Base-by-base conservation (phyloP, 2,113 vertebrate species). In the Urocynchramus pylzowi region DNA sequence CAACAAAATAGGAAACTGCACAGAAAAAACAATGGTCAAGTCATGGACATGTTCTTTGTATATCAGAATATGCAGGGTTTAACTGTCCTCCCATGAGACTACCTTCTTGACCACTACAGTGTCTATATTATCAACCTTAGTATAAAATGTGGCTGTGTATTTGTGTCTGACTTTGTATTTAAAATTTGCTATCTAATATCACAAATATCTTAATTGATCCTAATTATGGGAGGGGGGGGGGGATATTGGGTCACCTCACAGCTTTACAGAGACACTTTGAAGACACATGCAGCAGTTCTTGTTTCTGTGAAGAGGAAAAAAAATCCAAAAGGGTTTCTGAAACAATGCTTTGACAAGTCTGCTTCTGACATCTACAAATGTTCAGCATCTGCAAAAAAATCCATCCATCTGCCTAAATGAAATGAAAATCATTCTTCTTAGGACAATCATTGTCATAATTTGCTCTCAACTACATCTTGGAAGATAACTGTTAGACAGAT, bases 351-450 rank as follows among this genome's bases (percentile, higher is more conserved):
- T 70, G 31, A 87, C 13, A 74, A 93, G 20, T 19, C 31, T 60
- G 16, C 37, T 84, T 87, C 21, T 95, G 73, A 64, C 26, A 77
- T 35, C 26, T 87, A 44, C 19, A 65, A 87, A 18, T 76, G 27
- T 73, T 91, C 31, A 56, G 9, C n/a, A 65, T 60, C 68, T 87
- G 50, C 20, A 74, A 87, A 85, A 90, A 80, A 89, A 19, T 0
- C 7, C n/a, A 59, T 89, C 23, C 15, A 42, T 79, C n/a, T 35
- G 9, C 59, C 85, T 68, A 42, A 85, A 85, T 13, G 35, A 95
- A 91, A 91, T 50, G 2, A 69, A 92, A 93, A 71, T 63, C 3
- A 42, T 93, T 81, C 53, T 87, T 82, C 67, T 78, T 89, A 65
- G 15, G 71, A 68, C 33, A 90, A 79, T 82, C 12, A 41, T 82